phyloP scores from a whole-genome alignment of 2,797 vertebrate genomes.

The Manis pentadactyla region DNA sequence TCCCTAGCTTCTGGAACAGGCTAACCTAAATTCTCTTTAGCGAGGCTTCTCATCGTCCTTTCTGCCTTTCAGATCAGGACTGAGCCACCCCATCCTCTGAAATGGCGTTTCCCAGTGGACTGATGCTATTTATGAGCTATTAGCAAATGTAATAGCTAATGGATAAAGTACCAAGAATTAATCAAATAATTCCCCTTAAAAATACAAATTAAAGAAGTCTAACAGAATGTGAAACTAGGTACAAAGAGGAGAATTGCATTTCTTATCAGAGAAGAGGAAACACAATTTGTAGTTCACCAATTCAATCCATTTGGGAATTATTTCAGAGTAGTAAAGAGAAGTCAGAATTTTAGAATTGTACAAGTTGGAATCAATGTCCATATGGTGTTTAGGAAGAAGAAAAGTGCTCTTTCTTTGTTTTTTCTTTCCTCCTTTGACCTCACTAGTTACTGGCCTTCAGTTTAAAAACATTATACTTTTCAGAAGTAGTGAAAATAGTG shows the following conservation, averaged over 20 bases:
- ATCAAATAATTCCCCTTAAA: conserved; percentile 64
- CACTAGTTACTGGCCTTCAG: conserved; percentile 82
- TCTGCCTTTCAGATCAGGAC: conserved; percentile 13
- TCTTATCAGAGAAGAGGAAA: conserved; percentile 73
- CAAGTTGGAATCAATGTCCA: conserved; percentile 70
- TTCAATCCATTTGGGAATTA: conserved; percentile 85
- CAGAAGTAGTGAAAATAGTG: conserved; percentile 58
- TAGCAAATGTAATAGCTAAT: conserved; percentile 66
- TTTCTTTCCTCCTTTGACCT: conserved; percentile 79
- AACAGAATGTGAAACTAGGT: conserved; percentile 65
- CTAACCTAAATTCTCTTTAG: background rate
- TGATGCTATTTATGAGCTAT: conserved; percentile 71
- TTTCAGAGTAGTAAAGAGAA: conserved; percentile 90
- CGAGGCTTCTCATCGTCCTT: background rate
- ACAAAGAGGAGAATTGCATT: conserved; percentile 50
- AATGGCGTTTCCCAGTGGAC: conserved; percentile 67
- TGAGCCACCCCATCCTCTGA: conserved; percentile 25
- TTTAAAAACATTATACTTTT: conserved; percentile 76
- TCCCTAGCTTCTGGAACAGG: conserved; percentile 8
- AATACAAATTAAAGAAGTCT: conserved; percentile 74
- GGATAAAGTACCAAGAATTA: conserved; percentile 59
- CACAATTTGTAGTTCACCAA: conserved; percentile 62
- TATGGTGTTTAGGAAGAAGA: conserved; percentile 60
- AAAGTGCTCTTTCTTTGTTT: conserved; percentile 74
- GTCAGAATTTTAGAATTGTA: conserved; percentile 90